These are phyloP conservation scores for Neolamprologus kungweensis DNA, from an alignment of 2,113 vertebrate species.

Conservation along the genomic window DNA sequence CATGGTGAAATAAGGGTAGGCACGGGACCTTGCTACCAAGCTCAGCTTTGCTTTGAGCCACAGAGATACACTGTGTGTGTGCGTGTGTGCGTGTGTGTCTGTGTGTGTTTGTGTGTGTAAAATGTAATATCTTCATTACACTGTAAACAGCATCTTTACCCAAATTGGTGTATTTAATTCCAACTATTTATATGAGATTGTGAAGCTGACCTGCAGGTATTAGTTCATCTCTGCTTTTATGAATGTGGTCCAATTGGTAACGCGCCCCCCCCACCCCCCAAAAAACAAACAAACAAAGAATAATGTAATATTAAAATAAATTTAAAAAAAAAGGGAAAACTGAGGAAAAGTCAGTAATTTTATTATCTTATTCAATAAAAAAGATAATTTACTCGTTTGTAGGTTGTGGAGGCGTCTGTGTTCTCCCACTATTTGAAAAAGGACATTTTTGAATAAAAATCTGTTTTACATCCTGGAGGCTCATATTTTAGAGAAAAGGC, in stretches of 20 bases:
- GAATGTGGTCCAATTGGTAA: background rate
- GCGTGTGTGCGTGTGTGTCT: no score
- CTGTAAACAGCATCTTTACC: background rate
- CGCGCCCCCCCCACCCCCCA: fast-evolving
- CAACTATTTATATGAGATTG: background rate
- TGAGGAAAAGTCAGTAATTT: background rate
- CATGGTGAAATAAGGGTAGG: slow-evolving; percentile 76
- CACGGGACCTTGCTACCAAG: slow-evolving; percentile 31
- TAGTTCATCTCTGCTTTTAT: background rate
- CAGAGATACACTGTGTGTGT: background rate
- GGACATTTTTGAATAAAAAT: background rate
- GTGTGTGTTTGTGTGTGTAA: background rate
- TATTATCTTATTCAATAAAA: background rate
- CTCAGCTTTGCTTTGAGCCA: slow-evolving; percentile 12
- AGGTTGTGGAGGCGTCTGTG: background rate
- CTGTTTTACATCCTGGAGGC: background rate
- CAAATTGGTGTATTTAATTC: background rate
- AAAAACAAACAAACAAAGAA: background rate
- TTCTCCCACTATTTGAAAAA: background rate
- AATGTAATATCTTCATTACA: background rate
- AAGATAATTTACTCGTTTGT: background rate
- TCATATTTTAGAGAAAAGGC: background rate
- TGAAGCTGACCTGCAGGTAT: background rate
- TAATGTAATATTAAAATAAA: background rate
- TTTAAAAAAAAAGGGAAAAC: no score